Conservation (phyloP, 2,888 invertebrate genomes). For the Cylloceria caligata region DNA sequence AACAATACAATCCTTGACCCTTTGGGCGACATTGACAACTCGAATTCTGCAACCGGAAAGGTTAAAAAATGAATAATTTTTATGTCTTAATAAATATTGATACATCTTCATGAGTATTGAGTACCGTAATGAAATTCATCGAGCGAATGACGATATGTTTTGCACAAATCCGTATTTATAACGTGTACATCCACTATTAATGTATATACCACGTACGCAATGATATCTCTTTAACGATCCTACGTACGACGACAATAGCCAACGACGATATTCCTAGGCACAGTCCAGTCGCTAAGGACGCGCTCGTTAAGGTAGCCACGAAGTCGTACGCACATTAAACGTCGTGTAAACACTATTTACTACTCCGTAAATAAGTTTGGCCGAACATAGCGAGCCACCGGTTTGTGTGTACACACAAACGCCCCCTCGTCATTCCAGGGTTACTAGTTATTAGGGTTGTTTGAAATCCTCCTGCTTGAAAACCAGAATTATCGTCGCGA, state of each 20-base stretch:
- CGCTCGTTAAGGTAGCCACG: conserved; percentile 76
- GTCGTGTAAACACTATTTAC: conserved; percentile 79
- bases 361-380: conserved; percentile 78
- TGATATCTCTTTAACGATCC: conserved; percentile 71
- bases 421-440: conserved; percentile 26
- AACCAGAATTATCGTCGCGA: conserved; percentile 57
- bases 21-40: no score
- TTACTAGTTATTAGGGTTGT: conserved; percentile 48
- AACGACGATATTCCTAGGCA: conserved; percentile 62
- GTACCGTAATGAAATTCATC: background rate
- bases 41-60: no score
- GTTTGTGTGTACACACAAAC: conserved; percentile 11
- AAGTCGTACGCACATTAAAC: conserved; percentile 76
- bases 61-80: no score
- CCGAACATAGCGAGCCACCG: conserved; percentile 43
- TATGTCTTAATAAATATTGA: no score
- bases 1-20: no score
- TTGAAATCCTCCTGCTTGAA: conserved; percentile 29
- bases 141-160: background rate
- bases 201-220: background rate
- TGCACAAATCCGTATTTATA: conserved; percentile 2
- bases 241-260: conserved; percentile 54
- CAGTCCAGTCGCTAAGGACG: conserved; percentile 37
- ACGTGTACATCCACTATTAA: background rate
- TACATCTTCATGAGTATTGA: no score